Conservation (phyloP, 1,140 invertebrate genomes). For the Acromyrmex heyeri region DNA sequence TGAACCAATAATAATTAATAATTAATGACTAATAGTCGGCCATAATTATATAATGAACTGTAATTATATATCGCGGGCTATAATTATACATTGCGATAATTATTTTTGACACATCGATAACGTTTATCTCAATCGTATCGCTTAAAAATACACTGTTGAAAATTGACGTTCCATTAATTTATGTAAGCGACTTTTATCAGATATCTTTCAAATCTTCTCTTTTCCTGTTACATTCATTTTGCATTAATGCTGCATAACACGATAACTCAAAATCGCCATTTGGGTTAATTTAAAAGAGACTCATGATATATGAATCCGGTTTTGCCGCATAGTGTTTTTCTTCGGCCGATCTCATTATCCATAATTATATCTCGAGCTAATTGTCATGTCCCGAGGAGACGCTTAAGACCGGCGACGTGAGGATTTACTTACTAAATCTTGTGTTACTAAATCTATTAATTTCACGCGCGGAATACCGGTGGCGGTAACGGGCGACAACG, state of each 20-base stretch:
- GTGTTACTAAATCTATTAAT: constrained; percentile 9
- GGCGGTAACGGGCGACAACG: neutral
- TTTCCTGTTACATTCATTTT: neutral
- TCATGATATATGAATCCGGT: constrained; percentile 9
- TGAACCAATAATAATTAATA: constrained; percentile 37
- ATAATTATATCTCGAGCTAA: constrained; percentile 50
- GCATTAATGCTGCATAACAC: constrained; percentile 1
- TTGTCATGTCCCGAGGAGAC: constrained; percentile 35
- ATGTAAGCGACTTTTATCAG: neutral
- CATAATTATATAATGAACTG: constrained; percentile 8
- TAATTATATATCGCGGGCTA: constrained; percentile 29
- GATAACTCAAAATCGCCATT: constrained; percentile 30
- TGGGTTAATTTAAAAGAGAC: constrained; percentile 8
- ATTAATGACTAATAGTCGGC: constrained; percentile 16
- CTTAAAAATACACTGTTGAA: constrained; percentile 21
- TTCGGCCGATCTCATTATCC: constrained; percentile 18
- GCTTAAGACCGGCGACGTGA: constrained; percentile 26
- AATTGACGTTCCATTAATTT: constrained; percentile 27
- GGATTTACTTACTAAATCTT: constrained; percentile 34
- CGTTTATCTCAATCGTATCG: neutral
- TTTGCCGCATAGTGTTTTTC: neutral
- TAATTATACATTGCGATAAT: constrained; percentile 41
- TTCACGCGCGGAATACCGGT: constrained; percentile 30
- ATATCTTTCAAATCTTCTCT: neutral
- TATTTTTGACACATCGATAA: constrained; percentile 20